Conservation (phyloP, 2,113 vertebrate genomes). For the Cololabis saira region DNA sequence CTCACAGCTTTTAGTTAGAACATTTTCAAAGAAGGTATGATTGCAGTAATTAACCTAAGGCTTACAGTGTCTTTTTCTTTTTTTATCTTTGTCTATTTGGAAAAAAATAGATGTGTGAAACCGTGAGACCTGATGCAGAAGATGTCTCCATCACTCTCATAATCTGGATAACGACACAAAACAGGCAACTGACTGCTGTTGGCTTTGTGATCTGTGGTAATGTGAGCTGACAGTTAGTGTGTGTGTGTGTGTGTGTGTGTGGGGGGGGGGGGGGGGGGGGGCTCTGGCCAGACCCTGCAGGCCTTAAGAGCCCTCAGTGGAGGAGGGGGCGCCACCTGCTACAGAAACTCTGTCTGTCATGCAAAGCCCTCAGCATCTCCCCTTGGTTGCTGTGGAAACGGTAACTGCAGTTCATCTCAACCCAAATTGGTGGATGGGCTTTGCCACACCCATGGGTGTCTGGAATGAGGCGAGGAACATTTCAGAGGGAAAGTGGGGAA, state of each 20-base stretch:
- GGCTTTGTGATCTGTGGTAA: slow-evolving; percentile 59
- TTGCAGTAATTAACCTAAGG: background rate
- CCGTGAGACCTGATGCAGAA: background rate
- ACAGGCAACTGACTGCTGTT: slow-evolving; percentile 36
- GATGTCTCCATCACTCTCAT: background rate
- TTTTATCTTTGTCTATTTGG: too few relatives aligned
- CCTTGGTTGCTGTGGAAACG: slow-evolving; percentile 67
- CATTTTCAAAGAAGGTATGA: background rate
- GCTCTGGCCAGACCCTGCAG: slow-evolving; percentile 48
- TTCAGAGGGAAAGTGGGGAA: slow-evolving; percentile 4
- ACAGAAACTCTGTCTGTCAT: slow-evolving; percentile 21
- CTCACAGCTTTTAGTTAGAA: background rate
- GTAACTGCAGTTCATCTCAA: slow-evolving; percentile 25
- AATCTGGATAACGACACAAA: slow-evolving; percentile 28
- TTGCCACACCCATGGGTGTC: slow-evolving; percentile 65
- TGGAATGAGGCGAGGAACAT: slow-evolving; percentile 19
- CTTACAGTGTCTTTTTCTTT: too few relatives aligned
- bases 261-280: too few relatives aligned
- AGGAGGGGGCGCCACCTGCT: slow-evolving; percentile 62
- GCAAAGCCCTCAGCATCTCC: slow-evolving; percentile 49
- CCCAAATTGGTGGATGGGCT: slow-evolving; percentile 33
- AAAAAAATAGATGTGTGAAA: background rate
- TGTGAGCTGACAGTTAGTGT: slow-evolving; percentile 63
- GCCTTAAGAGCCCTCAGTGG: slow-evolving; percentile 15
- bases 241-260: too few relatives aligned